phyloP scores from a whole-genome alignment of 2,888 invertebrate species.

The Ormyrus labotus region DNA sequence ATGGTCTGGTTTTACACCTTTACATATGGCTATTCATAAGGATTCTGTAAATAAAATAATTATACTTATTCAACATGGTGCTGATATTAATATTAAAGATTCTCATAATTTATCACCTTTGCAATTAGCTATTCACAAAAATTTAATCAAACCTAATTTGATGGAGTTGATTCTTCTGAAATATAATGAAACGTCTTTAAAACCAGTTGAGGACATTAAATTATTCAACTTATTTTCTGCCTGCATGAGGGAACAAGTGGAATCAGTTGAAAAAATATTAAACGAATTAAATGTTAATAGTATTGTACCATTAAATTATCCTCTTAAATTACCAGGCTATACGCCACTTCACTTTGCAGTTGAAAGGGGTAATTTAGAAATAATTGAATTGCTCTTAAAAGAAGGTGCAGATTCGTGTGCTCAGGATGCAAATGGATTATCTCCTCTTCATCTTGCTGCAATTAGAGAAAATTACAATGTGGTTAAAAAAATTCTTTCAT shows the following conservation, averaged over 20 bases:
- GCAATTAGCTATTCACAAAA: constrained; percentile 28
- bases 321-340: constrained; percentile 29
- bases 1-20: constrained; percentile 37
- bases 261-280: background rate
- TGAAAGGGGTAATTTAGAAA: constrained; percentile 10
- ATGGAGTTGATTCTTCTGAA: background rate
- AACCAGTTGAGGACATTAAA: background rate
- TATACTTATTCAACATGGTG: background rate
- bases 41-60: background rate
- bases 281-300: constrained; percentile 17
- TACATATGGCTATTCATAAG: constrained; percentile 25
- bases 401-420: constrained; percentile 26
- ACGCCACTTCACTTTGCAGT: constrained; percentile 32
- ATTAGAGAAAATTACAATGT: constrained; percentile 2
- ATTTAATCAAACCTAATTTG: background rate
- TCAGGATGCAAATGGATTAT: constrained; percentile 12
- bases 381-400: constrained; percentile 26
- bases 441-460: constrained; percentile 32
- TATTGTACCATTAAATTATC: constrained; percentile 1
- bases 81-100: constrained; percentile 28
- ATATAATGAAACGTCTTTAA: background rate
- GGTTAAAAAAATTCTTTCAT: constrained; percentile 13
- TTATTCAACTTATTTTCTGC: constrained; percentile 17
- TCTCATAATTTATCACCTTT: constrained; percentile 9
- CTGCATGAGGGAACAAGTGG: background rate